Evolutionary conservation across 2,888 invertebrate species (phyloP).

Genomic region (Dendrolimus houi): DNA sequence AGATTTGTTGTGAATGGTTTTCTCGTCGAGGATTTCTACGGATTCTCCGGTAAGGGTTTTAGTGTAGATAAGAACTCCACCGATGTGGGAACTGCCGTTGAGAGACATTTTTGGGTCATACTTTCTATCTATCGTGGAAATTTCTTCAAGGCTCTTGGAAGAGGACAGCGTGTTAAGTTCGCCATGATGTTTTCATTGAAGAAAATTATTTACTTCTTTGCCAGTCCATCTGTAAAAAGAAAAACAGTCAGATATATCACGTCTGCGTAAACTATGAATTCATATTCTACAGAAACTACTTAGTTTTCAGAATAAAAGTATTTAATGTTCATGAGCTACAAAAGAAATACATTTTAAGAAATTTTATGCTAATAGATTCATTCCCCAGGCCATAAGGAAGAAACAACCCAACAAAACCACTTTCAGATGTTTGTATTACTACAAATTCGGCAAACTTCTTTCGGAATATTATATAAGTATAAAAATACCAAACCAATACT

Average conservation of each 20-base stretch:
- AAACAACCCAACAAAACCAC: no score
- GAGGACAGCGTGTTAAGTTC: constrained; percentile 32
- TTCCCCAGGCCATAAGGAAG: no score
- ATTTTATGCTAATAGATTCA: no score
- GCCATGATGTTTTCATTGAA: constrained; percentile 12
- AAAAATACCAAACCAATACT: not conserved
- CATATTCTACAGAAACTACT: no score
- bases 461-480: not conserved
- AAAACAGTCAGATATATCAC: constrained; percentile 4
- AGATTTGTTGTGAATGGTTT: constrained; percentile 52
- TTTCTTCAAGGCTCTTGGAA: constrained; percentile 26
- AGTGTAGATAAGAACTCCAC: constrained; percentile 55
- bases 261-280: no score
- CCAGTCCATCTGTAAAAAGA: constrained; percentile 58
- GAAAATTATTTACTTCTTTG: constrained; percentile 10
- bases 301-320: no score
- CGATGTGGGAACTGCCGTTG: constrained; percentile 43
- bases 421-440: no score
- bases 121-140: constrained; percentile 27
- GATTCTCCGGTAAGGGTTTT: constrained; percentile 63
- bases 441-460: no score
- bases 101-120: constrained; percentile 50
- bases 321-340: no score
- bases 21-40: constrained; percentile 55
- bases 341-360: no score